Percentiles rank a stretch among this genome's conserved stretches.
Evolutionary conservation across 37 sponge, comb jelly and placozoan genomes (phyloP).

Genomic region (Ephydatia muelleri): DNA sequence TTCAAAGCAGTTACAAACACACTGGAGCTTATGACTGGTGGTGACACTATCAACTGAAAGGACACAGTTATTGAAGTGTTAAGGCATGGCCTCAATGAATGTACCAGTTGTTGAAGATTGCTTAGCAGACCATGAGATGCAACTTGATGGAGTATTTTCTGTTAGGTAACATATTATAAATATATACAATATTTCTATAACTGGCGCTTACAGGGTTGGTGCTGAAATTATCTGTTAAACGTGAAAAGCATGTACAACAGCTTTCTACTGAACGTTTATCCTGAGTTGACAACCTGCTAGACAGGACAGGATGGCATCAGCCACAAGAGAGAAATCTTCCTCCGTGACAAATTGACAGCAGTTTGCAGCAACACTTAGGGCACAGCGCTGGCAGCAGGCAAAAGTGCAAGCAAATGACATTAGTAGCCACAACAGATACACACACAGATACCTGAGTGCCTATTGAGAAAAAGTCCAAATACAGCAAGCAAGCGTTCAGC

Average conservation of each 20-base stretch:
- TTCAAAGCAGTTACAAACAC: slow-evolving; percentile 78
- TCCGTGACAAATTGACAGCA: too few relatives aligned
- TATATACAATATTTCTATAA: too few relatives aligned
- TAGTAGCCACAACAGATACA: too few relatives aligned
- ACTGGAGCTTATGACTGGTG: slow-evolving; percentile 78
- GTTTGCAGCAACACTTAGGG: too few relatives aligned
- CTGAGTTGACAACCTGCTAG: too few relatives aligned
- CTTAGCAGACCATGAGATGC: slow-evolving; percentile 69
- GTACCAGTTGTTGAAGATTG: slow-evolving; percentile 86
- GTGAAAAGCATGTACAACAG: too few relatives aligned
- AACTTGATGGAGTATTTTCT: slow-evolving; percentile 73
- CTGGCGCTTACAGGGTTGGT: too few relatives aligned
- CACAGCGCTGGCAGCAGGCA: slow-evolving; percentile 55
- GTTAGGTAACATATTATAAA: background rate
- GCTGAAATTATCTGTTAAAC: too few relatives aligned
- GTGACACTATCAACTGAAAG: slow-evolving; percentile 84
- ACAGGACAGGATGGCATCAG: slow-evolving; percentile 72
- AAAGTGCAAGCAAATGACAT: background rate
- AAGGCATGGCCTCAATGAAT: background rate
- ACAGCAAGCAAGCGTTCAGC: too few relatives aligned
- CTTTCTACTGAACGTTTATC: too few relatives aligned
- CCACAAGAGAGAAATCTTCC: too few relatives aligned
- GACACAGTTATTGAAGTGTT: background rate
- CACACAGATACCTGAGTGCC: slow-evolving; percentile 68
- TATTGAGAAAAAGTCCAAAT: slow-evolving; percentile 95